Base-by-base conservation (phyloP, 1,140 invertebrate species). In the Drosophila baimaii region DNA sequence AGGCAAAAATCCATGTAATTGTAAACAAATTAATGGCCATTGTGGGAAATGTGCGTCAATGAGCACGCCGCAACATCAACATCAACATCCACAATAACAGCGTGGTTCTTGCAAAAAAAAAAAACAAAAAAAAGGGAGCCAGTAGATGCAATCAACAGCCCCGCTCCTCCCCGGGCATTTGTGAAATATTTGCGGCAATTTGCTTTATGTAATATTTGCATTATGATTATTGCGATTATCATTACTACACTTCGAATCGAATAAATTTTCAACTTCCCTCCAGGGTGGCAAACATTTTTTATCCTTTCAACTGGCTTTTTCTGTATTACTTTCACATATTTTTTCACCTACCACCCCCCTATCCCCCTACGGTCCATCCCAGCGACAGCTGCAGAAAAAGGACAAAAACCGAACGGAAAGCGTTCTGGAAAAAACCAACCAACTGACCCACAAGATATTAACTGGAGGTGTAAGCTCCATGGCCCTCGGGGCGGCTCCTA, bases 11-110 rank as follows among this genome's bases (percentile, higher is more conserved):
- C 74, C 65, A 70, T 77, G 75, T 77, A 77, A 77, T 77, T 70
- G 64, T 77, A 77, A 77, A 77, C 65, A 77, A 77, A 77, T 77
- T 77, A 77, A 77, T 77, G 75, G 73, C 74, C 56, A 62, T 77
- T 77, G 75, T 77, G 75, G 75, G 56, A 44, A 62, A 61, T 27
- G 65, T 61, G 74, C 64, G 75, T 77, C 74, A 77, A 77, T 77
- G 74, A 77, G 73, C 73, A 77, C 17, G 74, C 75, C 64, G 47
- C 74, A 70, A 61, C 74, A 77, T 71, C 49, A 77, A 69, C 65
- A 71, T 33, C 27, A 66, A 39, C 58, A 63, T 43, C 37, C 21
- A 61, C 63, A 66, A 47, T 29, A 65, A 65, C 25, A 69, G 33
- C 52, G 8, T 17, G 15, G 21, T 29, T n/a, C 47, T 17, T 29